Conservation (phyloP, 2,888 invertebrate genomes). For the Artemia sinica region DNA sequence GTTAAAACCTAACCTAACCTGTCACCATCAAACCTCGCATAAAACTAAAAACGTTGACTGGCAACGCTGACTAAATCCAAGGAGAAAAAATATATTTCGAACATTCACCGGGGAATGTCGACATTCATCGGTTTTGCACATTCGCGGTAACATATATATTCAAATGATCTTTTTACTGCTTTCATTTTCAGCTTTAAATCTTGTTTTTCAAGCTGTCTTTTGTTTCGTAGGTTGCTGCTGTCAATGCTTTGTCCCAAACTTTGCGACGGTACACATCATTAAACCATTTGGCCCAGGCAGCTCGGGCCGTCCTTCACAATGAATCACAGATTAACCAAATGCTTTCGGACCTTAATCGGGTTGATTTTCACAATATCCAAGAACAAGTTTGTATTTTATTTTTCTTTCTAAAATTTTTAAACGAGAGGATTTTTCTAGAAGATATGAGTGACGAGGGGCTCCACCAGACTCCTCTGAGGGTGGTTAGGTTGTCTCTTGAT, state of each 20-base stretch:
- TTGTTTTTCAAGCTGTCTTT: constrained; percentile 17
- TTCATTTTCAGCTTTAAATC: constrained; percentile 5
- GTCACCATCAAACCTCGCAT: too few relatives aligned
- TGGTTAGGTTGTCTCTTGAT: too few relatives aligned
- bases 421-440: too few relatives aligned
- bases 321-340: constrained; percentile 87
- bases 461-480: too few relatives aligned
- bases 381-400: constrained; percentile 41
- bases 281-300: constrained; percentile 89
- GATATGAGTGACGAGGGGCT: too few relatives aligned
- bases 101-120: too few relatives aligned
- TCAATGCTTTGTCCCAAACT: constrained; percentile 82
- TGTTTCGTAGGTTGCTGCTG: constrained; percentile 44
- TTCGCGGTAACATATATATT: too few relatives aligned
- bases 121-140: too few relatives aligned
- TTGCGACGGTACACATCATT: constrained; percentile 86
- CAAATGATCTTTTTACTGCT: background rate
- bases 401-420: background rate
- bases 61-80: too few relatives aligned
- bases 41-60: too few relatives aligned
- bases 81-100: too few relatives aligned
- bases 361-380: constrained; percentile 92
- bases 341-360: constrained; percentile 85
- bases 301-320: constrained; percentile 85
- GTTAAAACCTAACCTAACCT: too few relatives aligned